Percentiles rank a stretch among this genome's conserved stretches.
phyloP scores from a whole-genome alignment of 2,797 vertebrate genomes.

The Dendrocincla fuliginosa region DNA sequence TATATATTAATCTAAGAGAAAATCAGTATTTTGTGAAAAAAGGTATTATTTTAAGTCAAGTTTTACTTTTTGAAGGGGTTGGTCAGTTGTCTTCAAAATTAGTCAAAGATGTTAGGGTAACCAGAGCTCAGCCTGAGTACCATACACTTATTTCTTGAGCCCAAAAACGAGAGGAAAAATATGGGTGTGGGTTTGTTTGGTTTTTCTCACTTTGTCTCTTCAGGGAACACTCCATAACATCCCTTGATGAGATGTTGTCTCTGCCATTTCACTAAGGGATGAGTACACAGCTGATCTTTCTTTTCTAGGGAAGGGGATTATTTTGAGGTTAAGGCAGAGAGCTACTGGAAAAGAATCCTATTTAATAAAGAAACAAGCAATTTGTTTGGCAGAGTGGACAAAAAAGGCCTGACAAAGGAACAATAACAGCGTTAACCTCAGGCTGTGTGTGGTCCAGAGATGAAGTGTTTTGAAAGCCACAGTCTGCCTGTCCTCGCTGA shows the following conservation, averaged over 20 bases:
- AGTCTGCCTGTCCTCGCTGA: neutral
- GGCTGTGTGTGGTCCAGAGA: conserved; percentile 61
- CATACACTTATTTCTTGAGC: neutral
- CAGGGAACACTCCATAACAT: neutral
- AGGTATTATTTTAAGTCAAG: neutral
- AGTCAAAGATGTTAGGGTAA: neutral
- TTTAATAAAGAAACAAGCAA: conserved; percentile 40
- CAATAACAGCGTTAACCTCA: conserved; percentile 51
- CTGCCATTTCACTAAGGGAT: neutral
- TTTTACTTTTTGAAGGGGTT: neutral
- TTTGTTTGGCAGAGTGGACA: conserved; percentile 5
- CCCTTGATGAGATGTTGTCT: neutral
- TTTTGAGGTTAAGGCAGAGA: conserved; percentile 15
- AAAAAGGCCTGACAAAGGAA: conserved; percentile 44
- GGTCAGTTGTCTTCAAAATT: neutral
- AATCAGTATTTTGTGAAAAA: neutral
- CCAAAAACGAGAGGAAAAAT: neutral
- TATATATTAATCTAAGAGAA: neutral
- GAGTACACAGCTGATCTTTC: neutral
- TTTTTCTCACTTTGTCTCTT: neutral
- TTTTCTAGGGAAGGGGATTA: neutral
- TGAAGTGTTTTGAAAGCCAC: conserved; percentile 41
- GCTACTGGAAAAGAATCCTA: conserved; percentile 30
- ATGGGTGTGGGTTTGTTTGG: neutral
- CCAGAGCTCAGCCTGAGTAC: neutral